Percentiles rank a stretch among this genome's conserved stretches.
Evolutionary conservation across 1,140 invertebrate species (phyloP).

Genomic region (Diploscapter pachys): DNA sequence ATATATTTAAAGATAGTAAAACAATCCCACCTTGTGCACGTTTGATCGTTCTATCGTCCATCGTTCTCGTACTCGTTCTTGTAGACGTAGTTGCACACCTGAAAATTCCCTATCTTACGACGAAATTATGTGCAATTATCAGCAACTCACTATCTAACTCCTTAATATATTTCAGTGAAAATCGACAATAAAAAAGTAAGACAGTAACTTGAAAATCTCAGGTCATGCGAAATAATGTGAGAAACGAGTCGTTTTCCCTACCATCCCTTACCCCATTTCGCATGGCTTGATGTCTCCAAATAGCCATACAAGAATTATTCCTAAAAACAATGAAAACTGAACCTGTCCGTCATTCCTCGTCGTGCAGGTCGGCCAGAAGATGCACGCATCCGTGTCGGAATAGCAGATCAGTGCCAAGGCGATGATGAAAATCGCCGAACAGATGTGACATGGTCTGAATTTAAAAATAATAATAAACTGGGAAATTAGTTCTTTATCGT

Average conservation of each 20-base stretch:
- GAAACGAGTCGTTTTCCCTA: too few species aligned
- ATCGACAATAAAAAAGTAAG: too few species aligned
- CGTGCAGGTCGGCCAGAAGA: conserved; percentile 34
- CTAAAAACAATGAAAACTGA: neutral
- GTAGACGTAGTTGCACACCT: conserved; percentile 31
- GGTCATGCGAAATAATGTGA: too few species aligned
- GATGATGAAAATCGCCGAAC: conserved; percentile 31
- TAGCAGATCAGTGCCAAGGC: conserved; percentile 31
- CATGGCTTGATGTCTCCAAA: neutral
- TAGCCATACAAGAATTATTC: neutral
- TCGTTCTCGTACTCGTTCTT: neutral
- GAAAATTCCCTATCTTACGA: too few species aligned
- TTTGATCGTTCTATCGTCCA: too few species aligned
- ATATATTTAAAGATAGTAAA: too few species aligned
- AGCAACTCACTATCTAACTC: neutral
- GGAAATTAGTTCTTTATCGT: neutral
- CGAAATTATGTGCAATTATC: neutral
- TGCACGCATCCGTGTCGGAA: conserved; percentile 29
- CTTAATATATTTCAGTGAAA: too few species aligned
- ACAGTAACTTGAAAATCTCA: too few species aligned
- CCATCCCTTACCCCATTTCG: too few species aligned
- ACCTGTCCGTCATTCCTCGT: conserved; percentile 17
- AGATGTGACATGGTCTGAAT: conserved; percentile 32
- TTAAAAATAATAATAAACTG: neutral
- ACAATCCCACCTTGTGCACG: too few species aligned